phyloP scores from a whole-genome alignment of 2,113 vertebrate genomes.

The Monopterus albus region DNA sequence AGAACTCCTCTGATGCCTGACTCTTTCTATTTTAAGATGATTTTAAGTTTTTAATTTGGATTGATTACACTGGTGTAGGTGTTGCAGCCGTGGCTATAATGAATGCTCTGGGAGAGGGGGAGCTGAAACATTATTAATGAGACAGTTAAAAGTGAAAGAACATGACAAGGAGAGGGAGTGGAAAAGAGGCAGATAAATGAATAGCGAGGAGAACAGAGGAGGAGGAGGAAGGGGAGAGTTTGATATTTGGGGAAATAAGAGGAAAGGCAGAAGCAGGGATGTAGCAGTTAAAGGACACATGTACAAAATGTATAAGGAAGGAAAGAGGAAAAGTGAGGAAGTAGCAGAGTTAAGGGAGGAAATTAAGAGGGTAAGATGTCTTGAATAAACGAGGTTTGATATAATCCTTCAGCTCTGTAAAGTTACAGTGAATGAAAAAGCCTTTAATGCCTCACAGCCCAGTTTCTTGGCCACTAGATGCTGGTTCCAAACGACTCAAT shows the following conservation, averaged over 20 bases:
- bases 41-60: conserved; percentile 66
- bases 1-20: neutral
- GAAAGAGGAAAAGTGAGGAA: too few relatives aligned
- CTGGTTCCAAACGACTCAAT: too few relatives aligned
- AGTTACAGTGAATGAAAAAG: too few relatives aligned
- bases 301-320: too few relatives aligned
- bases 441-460: too few relatives aligned
- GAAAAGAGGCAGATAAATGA: conserved; percentile 30
- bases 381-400: too few relatives aligned
- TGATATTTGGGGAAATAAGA: neutral
- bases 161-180: neutral
- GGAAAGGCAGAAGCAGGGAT: neutral
- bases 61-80: conserved; percentile 62
- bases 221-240: neutral
- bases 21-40: conserved; percentile 42
- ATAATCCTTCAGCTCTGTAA: too few relatives aligned
- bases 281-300: too few relatives aligned
- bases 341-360: too few relatives aligned
- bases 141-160: conserved; percentile 61
- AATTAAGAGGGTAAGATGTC: too few relatives aligned
- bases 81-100: conserved; percentile 51
- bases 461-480: too few relatives aligned
- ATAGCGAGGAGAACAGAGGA: neutral
- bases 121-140: conserved; percentile 66
- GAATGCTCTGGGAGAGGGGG: conserved; percentile 51